Evolutionary conservation across 2,888 invertebrate genomes (phyloP), one percentile per base, ranked within the genome.

Genomic region (Nephrotoma flavescens): DNA sequence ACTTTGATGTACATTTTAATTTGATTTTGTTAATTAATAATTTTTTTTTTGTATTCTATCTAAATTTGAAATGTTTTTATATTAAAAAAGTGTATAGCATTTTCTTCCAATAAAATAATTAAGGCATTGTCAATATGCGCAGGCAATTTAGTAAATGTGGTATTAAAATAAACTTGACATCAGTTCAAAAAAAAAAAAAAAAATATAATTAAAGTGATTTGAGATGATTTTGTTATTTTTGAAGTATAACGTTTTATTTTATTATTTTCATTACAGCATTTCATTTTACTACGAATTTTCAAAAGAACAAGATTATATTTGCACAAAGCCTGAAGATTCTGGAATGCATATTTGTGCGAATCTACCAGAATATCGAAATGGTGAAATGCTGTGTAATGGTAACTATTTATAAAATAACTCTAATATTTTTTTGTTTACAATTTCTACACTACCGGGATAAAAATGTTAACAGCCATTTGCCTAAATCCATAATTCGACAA

Each of bases 281-380:
- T 95, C 96, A 89, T 95, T 95, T 91, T 96, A 96, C 94, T 98
- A 97, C 94, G 95, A 96, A 92, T 95, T 96, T 92, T 95, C 95
- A 87, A 96, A 95, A 92, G 97, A 97, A 90, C 95, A 97, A 92
- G 99, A 99, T 92, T 99, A 98, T 93, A 99, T 99, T 90, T 99
- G 99, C 93, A 97, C 97, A 88, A 95, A 96, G 89, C 95, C 96
- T 47, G 96, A 97, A 89, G 97, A 97, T 91, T 97, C 96, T 88
- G 99, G 99, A 45, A 98, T 99, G 97, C 98, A 99, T 91, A 93
- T 93, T 71, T 99, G 99, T 91, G 93, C 94, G 86, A 93, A 96
- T 91, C 95, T 99, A 89, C 97, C 98, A 87, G 95, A 96, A 19
- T 95, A 93, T 90, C 93, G 95, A 88, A 93, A 95, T 90, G 96